These are phyloP conservation scores for Ceratina calcarata DNA, from an alignment of 1,140 invertebrate genomes.

Conservation along the genomic window DNA sequence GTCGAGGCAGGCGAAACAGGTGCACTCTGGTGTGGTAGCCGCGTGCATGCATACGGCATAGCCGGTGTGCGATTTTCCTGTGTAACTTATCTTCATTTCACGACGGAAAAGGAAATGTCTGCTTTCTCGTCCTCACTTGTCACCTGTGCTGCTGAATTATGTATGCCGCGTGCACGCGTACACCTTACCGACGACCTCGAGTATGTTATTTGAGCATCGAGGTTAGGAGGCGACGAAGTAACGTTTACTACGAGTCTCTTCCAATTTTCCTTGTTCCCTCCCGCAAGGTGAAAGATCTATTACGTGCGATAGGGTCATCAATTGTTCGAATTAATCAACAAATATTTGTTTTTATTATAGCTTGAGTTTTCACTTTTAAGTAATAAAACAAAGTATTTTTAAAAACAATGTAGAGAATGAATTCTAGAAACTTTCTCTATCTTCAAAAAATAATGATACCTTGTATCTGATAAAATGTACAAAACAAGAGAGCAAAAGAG, in stretches of 20 bases:
- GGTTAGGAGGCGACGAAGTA: constrained; percentile 37
- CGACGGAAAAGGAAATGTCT: constrained; percentile 65
- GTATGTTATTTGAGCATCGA: constrained; percentile 54
- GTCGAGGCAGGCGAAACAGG: not conserved
- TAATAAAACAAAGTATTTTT: no score
- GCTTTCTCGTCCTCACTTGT: constrained; percentile 67
- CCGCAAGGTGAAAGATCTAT: no score
- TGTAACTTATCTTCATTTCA: constrained; percentile 69
- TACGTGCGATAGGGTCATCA: no score
- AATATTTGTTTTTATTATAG: no score
- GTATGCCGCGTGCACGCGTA: constrained; percentile 44
- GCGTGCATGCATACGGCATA: constrained; percentile 28
- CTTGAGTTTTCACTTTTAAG: no score
- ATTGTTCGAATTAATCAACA: no score
- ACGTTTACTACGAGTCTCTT: constrained; percentile 57
- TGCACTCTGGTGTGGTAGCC: constrained; percentile 25
- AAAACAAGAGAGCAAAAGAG: no score
- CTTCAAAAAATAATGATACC: no score
- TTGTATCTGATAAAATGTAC: no score
- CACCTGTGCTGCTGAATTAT: constrained; percentile 65
- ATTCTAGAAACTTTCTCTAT: no score
- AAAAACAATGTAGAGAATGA: no score
- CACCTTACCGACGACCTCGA: constrained; percentile 15
- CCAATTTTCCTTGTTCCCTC: constrained; percentile 14
- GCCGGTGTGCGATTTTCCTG: constrained; percentile 48